These are phyloP conservation scores for Ophion ventricosus DNA, from an alignment of 2,888 invertebrate species.

Conservation along the genomic window DNA sequence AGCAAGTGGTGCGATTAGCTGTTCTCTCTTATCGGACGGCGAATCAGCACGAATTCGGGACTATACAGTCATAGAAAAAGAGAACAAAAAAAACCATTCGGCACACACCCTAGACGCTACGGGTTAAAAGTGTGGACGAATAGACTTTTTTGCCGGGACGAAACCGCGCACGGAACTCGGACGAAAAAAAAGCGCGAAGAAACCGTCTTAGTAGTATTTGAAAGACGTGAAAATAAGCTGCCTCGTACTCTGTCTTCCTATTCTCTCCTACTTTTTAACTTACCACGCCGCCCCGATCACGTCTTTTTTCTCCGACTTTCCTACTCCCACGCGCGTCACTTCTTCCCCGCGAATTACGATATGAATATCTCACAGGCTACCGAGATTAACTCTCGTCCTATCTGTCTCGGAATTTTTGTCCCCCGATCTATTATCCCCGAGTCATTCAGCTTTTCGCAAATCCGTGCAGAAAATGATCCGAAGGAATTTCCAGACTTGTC, in stretches of 20 bases:
- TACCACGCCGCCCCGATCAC: background rate
- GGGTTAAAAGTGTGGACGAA: no score
- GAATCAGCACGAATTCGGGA: background rate
- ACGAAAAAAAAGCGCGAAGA: background rate
- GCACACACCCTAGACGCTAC: background rate
- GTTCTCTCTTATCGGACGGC: no score
- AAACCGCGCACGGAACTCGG: background rate
- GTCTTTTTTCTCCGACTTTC: background rate
- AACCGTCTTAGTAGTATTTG: background rate
- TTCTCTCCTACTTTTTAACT: background rate
- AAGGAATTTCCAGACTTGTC: no score
- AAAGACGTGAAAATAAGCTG: background rate
- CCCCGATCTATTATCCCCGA: background rate
- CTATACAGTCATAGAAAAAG: background rate
- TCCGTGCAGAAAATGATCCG: no score
- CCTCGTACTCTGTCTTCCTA: background rate
- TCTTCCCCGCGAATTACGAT: background rate
- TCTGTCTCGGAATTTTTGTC: background rate
- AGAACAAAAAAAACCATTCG: background rate
- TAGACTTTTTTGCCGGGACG: background rate
- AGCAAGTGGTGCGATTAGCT: no score
- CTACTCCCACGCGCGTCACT: background rate
- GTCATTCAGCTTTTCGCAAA: background rate
- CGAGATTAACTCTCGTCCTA: background rate
- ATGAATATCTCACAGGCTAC: background rate